Percentiles rank a stretch among this genome's conserved stretches.
These are phyloP conservation scores for Hexactinellida sp. DNA, from an alignment of 37 sponge, comb jelly and placozoan genomes.

Conservation along the genomic window DNA sequence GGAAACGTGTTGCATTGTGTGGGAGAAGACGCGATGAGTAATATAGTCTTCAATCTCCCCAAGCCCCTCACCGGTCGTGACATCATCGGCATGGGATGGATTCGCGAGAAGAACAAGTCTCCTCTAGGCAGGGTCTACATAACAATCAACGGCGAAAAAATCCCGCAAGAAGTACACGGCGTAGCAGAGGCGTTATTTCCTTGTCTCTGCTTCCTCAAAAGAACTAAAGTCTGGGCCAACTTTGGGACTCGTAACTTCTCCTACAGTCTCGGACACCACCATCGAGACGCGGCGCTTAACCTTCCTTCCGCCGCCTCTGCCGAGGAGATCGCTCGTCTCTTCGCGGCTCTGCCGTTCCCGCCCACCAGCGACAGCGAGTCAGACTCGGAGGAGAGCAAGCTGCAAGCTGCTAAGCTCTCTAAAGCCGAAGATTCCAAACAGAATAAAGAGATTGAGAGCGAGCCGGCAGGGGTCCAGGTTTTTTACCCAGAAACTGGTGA, in stretches of 20 bases:
- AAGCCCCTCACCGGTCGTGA: constrained; percentile 41
- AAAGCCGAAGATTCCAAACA: background rate
- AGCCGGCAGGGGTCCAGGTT: background rate
- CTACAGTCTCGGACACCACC: constrained; percentile 59
- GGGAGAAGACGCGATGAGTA: constrained; percentile 19
- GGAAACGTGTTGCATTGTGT: constrained; percentile 17
- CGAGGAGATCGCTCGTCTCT: constrained; percentile 42
- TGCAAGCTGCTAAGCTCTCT: background rate
- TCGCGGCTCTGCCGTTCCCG: constrained; percentile 56
- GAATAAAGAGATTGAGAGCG: background rate
- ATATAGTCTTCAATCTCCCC: constrained; percentile 14
- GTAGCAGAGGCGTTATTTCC: constrained; percentile 54
- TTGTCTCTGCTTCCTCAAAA: constrained; percentile 67
- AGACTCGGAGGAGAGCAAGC: constrained; percentile 21
- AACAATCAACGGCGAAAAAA: constrained; percentile 63
- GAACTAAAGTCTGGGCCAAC: constrained; percentile 60
- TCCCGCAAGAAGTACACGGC: constrained; percentile 29
- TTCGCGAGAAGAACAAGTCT: constrained; percentile 35
- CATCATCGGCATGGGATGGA: constrained; percentile 79
- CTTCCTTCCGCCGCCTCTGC: constrained; percentile 29
- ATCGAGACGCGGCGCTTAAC: constrained; percentile 57
- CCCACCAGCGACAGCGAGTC: constrained; percentile 21
- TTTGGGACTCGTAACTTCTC: constrained; percentile 70
- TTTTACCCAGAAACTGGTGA: background rate
- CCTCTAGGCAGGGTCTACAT: constrained; percentile 53